Evolutionary conservation across 2,797 vertebrate genomes (phyloP).

Genomic region (Agapornis canus): DNA sequence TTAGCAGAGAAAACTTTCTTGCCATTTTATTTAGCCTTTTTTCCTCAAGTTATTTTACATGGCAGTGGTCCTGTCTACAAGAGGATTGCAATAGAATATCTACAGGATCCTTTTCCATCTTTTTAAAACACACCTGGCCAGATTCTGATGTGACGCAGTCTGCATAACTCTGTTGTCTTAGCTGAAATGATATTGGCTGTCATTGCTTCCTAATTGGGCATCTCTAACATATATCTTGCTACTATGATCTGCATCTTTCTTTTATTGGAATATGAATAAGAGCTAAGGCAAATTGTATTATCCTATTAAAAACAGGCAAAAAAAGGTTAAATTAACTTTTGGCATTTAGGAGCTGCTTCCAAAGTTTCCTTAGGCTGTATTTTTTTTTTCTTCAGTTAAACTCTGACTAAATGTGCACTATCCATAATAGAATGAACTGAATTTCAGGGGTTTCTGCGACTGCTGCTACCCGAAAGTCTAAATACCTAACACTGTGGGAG

Average conservation of each 20-base stretch:
- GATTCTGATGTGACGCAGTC: neutral
- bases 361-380: neutral
- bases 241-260: neutral
- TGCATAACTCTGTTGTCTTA: neutral
- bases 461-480: neutral
- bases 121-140: neutral
- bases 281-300: neutral
- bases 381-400: neutral
- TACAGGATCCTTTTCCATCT: neutral
- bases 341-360: neutral
- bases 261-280: neutral
- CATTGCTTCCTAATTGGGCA: neutral
- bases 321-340: neutral
- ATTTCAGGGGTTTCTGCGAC: neutral
- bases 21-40: neutral
- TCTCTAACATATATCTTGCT: neutral
- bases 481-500: neutral
- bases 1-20: neutral
- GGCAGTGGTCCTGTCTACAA: neutral
- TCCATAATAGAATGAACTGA: neutral
- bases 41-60: neutral
- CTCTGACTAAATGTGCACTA: neutral
- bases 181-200: neutral
- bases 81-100: neutral
- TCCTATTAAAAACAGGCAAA: neutral